Conservation (phyloP, 2,888 invertebrate genomes). For the Thalpophila matura region DNA sequence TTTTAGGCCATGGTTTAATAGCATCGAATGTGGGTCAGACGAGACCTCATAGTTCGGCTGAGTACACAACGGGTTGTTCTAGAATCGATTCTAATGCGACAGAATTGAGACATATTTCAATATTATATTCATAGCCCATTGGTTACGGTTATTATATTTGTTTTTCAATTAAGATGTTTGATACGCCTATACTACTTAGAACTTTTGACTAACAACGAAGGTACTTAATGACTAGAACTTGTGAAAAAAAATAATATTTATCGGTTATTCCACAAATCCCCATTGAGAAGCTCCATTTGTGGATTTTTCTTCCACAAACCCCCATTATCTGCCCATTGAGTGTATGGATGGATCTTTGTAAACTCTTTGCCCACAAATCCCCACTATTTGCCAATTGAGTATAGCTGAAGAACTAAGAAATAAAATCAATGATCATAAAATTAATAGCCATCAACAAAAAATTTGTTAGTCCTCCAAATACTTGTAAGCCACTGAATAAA, state of each 20-base stretch:
- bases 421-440: slow-evolving; percentile 3
- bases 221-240: too few species aligned
- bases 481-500: background rate
- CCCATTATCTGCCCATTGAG: too few species aligned
- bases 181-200: too few species aligned
- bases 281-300: too few species aligned
- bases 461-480: slow-evolving; percentile 4
- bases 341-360: too few species aligned
- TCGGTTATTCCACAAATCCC: too few species aligned
- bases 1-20: slow-evolving; percentile 73
- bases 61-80: slow-evolving; percentile 37
- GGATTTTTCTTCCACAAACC: too few species aligned
- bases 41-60: slow-evolving; percentile 54
- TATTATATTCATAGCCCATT: slow-evolving; percentile 48
- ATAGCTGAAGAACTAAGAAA: too few species aligned
- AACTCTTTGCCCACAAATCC: too few species aligned
- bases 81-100: slow-evolving; percentile 39
- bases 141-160: slow-evolving; percentile 18
- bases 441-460: slow-evolving; percentile 1
- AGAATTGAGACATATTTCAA: slow-evolving; percentile 52
- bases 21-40: slow-evolving; percentile 75
- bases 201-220: too few species aligned
- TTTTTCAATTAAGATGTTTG: slow-evolving; percentile 26
- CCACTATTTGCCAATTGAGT: too few species aligned
- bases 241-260: too few species aligned